These are phyloP conservation scores for Agrilus mali DNA, from an alignment of 2,888 invertebrate genomes.

Conservation along the genomic window DNA sequence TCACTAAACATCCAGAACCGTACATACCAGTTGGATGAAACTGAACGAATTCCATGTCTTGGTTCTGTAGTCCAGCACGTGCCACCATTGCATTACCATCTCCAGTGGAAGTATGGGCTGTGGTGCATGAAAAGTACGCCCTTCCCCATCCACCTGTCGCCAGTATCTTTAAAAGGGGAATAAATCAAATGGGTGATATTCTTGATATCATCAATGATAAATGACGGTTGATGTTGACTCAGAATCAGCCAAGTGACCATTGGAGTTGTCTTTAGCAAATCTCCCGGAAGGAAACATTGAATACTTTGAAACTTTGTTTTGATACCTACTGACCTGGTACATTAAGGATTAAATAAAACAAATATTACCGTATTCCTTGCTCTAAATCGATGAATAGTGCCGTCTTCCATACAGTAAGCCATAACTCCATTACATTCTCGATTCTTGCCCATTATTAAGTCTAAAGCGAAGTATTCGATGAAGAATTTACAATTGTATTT, in stretches of 20 bases:
- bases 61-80: constrained; percentile 80
- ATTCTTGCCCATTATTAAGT: constrained; percentile 49
- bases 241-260: no score
- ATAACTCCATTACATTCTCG: constrained; percentile 48
- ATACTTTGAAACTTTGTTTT: no score
- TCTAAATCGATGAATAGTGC: constrained; percentile 41
- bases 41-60: constrained; percentile 97
- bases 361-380: background rate
- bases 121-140: constrained; percentile 92
- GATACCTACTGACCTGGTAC: no score
- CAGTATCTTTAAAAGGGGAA: constrained; percentile 23
- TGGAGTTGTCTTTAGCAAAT: no score
- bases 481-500: constrained; percentile 58
- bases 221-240: no score
- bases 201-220: no score
- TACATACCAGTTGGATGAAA: constrained; percentile 96
- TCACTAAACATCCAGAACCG: constrained; percentile 92
- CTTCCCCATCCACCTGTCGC: constrained; percentile 83
- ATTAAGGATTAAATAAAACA: no score
- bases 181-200: no score
- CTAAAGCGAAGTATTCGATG: constrained; percentile 58
- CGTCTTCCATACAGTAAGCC: constrained; percentile 57
- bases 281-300: no score
- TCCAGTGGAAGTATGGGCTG: constrained; percentile 94
- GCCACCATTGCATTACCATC: constrained; percentile 92